These are phyloP conservation scores for Meghimatium bilineatum DNA, from an alignment of 2,888 invertebrate genomes.

Conservation along the genomic window DNA sequence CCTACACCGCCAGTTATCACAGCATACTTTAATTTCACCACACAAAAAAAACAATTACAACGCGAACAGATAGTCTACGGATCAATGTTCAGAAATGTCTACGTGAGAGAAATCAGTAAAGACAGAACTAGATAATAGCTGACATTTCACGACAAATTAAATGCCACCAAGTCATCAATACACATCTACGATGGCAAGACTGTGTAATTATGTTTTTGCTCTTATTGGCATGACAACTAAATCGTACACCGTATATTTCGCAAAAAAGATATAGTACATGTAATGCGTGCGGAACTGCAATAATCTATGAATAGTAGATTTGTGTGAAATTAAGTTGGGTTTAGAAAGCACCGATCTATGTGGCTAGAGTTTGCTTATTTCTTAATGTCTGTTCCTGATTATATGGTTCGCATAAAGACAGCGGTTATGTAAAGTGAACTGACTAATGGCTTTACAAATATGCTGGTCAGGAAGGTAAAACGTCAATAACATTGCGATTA, in stretches of 20 bases:
- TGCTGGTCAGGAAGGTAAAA: background rate
- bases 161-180: background rate
- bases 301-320: background rate
- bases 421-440: background rate
- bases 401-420: background rate
- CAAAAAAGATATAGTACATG: background rate
- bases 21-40: background rate
- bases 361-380: background rate
- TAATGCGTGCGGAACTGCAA: background rate
- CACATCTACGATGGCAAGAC: background rate
- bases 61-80: background rate
- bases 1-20: background rate
- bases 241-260: background rate
- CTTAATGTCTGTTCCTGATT: background rate
- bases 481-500: no score
- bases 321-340: no score
- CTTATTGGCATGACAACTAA: background rate
- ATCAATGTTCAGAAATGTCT: background rate
- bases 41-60: background rate
- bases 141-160: background rate
- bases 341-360: background rate
- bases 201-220: background rate
- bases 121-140: background rate
- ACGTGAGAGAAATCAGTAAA: background rate
- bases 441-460: background rate